Conservation (phyloP, 2,888 invertebrate species). For the Pristionchus japonicus region DNA sequence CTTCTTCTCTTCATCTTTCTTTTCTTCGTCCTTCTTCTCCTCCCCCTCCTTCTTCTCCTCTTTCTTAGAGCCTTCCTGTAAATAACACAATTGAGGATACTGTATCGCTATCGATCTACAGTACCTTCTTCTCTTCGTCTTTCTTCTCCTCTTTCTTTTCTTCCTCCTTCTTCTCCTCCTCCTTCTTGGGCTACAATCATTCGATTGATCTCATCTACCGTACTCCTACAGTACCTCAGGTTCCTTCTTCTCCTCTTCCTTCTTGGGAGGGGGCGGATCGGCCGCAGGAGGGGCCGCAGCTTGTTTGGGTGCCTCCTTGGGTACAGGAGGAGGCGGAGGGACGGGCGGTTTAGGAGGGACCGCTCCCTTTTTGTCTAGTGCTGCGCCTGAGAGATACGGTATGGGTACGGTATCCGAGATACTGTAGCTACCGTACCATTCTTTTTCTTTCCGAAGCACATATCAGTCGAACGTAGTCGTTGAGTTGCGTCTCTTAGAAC, state of each 20-base stretch:
- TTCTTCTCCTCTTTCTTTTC: conserved; percentile 38
- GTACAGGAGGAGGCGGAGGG: background rate
- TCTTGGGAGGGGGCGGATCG: background rate
- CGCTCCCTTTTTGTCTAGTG: background rate
- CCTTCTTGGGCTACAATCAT: conserved; percentile 5
- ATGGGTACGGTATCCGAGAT: background rate
- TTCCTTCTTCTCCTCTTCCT: background rate
- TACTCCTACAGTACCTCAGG: background rate
- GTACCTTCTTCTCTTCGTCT: conserved; percentile 3
- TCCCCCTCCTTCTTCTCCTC: conserved; percentile 4
- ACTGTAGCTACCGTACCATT: background rate
- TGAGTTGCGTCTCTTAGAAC: background rate
- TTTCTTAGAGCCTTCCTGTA: background rate
- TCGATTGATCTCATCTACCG: background rate
- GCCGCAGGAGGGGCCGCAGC: conserved; percentile 16
- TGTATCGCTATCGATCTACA: background rate
- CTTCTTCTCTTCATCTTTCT: conserved; percentile 43
- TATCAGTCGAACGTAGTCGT: conserved; percentile 12
- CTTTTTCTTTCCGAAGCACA: conserved; percentile 24
- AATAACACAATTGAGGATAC: background rate
- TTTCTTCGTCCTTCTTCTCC: background rate
- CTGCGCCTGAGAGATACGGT: background rate
- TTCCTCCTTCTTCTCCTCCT: conserved; percentile 28
- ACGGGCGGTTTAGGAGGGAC: background rate
- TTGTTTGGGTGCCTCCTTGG: background rate